A percentile compares a stretch with the other conserved stretches of the same genome.
phyloP scores from a whole-genome alignment of 92 coral and sea anemone genomes.

The Plumapathes pennacea region DNA sequence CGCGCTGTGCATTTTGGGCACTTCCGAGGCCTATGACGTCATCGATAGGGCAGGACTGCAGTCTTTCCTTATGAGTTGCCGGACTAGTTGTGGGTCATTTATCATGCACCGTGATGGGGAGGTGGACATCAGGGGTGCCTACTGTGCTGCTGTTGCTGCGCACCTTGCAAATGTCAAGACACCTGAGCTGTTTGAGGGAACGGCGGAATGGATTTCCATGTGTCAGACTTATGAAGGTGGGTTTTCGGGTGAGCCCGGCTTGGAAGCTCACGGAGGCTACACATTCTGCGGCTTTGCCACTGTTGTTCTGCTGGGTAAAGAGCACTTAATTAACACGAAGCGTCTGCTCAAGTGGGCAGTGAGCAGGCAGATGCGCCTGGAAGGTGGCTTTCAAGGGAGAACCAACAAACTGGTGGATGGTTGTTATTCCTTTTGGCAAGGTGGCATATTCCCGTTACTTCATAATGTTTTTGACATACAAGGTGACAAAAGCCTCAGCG shows the following conservation, averaged over 20 bases:
- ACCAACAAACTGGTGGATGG: conserved; percentile 98
- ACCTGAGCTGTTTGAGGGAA: conserved; percentile 84
- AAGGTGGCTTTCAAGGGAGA: conserved; percentile 98
- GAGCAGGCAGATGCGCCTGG: conserved; percentile 87
- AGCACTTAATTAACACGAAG: conserved; percentile 61
- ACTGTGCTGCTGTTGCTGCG: conserved; percentile 93
- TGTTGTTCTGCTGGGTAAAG: conserved; percentile 76
- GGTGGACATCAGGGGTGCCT: conserved; percentile 95
- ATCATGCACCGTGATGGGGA: conserved; percentile 98
- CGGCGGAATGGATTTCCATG: conserved; percentile 91
- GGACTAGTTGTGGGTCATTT: conserved; percentile 78
- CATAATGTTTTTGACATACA: conserved; percentile 75
- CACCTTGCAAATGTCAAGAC: conserved; percentile 68
- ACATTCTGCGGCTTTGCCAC: conserved; percentile 97
- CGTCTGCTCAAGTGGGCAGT: conserved; percentile 79
- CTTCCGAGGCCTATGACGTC: conserved; percentile 79
- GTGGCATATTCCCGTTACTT: conserved; percentile 90
- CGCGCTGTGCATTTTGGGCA: conserved; percentile 88
- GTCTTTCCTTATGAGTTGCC: conserved; percentile 69
- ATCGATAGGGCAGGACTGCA: conserved; percentile 80
- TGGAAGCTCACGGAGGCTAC: conserved; percentile 99
- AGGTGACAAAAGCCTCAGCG: conserved; percentile 53
- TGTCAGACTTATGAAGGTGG: conserved; percentile 99
- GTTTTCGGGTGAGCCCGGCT: conserved; percentile 96
- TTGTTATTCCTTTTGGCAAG: conserved; percentile 99